Conservation (phyloP, 2,888 invertebrate species). For the Ashinkailepas kermadecensis region DNA sequence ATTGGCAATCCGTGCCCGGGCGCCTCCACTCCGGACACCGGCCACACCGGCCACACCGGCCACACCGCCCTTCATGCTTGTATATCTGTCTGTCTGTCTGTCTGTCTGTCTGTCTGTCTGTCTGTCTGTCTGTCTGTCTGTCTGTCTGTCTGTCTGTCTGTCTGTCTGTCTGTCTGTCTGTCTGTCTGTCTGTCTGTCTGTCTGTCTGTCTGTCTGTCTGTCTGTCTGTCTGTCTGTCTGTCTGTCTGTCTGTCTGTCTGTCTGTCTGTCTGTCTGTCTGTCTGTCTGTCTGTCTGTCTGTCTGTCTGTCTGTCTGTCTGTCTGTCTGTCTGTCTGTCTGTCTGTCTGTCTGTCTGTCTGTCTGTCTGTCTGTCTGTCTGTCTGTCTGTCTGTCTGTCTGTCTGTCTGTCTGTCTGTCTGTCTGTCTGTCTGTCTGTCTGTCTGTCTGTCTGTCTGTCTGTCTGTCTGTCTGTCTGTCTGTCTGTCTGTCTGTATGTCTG, state of each 20-base stretch:
- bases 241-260: background rate
- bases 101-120: background rate
- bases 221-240: slow-evolving; percentile 19
- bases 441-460: too few species aligned
- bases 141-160: too few species aligned
- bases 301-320: slow-evolving; percentile 21
- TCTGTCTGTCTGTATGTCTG: slow-evolving; percentile 13
- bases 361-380: slow-evolving; percentile 21
- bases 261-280: slow-evolving; percentile 26
- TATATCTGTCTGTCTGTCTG: too few species aligned
- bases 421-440: slow-evolving; percentile 11
- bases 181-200: slow-evolving; percentile 4
- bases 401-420: slow-evolving; percentile 25
- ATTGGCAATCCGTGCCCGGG: too few species aligned
- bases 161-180: slow-evolving; percentile 22
- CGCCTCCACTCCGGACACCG: too few species aligned
- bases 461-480: slow-evolving; percentile 18
- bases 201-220: slow-evolving; percentile 21
- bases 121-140: slow-evolving; percentile 27
- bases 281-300: too few species aligned
- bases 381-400: background rate
- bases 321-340: slow-evolving; percentile 11
- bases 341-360: slow-evolving; percentile 21
- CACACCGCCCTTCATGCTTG: too few species aligned
- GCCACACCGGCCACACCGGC: too few species aligned